A percentile compares a stretch with the other conserved stretches of the same genome.
Evolutionary conservation across 2,888 invertebrate species (phyloP).

Genomic region (Dasysyrphus tricinctus): DNA sequence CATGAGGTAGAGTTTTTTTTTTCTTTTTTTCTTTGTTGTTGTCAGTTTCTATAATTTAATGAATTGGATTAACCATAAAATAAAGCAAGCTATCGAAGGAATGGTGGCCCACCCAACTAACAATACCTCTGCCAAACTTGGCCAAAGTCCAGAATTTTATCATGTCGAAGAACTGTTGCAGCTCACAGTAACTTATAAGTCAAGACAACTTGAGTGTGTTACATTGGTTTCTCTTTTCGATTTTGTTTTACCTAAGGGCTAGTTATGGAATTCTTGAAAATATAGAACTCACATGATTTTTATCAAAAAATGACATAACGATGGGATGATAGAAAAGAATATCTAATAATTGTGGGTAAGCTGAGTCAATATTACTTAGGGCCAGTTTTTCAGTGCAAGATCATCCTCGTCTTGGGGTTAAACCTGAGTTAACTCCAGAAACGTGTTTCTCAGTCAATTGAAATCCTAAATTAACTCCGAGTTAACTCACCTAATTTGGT

Average conservation of each 20-base stretch:
- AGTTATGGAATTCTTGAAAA: not conserved
- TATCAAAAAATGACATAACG: not conserved
- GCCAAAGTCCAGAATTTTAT: slow-evolving; percentile 48
- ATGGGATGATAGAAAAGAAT: too few species aligned
- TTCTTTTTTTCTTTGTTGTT: slow-evolving; percentile 26
- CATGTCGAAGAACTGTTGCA: slow-evolving; percentile 6
- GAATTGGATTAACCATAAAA: slow-evolving; percentile 62
- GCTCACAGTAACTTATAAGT: not conserved
- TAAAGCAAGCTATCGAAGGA: slow-evolving; percentile 22
- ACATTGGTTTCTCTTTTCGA: not conserved
- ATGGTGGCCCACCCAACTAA: slow-evolving; percentile 9
- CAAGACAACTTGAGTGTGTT: slow-evolving; percentile 1
- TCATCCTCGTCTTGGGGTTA: too few species aligned
- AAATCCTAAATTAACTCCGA: too few species aligned
- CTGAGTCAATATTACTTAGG: too few species aligned
- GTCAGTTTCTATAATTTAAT: slow-evolving; percentile 53
- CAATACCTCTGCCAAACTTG: slow-evolving; percentile 27
- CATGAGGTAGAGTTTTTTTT: slow-evolving; percentile 14
- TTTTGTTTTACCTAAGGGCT: not conserved
- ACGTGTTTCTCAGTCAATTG: too few species aligned
- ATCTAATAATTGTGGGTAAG: too few species aligned
- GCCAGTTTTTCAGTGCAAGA: too few species aligned
- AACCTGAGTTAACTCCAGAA: too few species aligned
- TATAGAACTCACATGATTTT: not conserved
- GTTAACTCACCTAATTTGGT: too few species aligned